A percentile compares a stretch with the other conserved stretches of the same genome.
These are phyloP conservation scores for Callithrix jacchus DNA, from an alignment of 2,113 vertebrate genomes.

Conservation along the genomic window DNA sequence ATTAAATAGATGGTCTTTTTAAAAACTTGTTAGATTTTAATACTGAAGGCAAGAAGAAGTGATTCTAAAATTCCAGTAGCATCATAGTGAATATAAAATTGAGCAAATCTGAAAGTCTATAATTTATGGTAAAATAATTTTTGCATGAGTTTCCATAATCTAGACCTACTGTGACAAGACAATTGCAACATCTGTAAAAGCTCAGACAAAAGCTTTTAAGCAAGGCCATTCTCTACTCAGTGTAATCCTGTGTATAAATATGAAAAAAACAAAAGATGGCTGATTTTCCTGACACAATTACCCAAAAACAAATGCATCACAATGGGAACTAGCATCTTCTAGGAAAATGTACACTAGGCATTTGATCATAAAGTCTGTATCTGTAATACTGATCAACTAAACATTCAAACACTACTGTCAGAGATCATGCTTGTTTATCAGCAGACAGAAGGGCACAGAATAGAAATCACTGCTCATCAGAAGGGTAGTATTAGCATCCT, in stretches of 20 bases:
- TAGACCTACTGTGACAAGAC: background rate
- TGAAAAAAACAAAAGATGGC: background rate
- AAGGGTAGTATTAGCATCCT: background rate
- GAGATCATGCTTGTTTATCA: background rate
- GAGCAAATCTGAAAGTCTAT: background rate
- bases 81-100: background rate
- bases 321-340: background rate
- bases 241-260: background rate
- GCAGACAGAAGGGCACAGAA: background rate
- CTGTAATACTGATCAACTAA: background rate
- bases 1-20: background rate
- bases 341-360: background rate
- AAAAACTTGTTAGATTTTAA: conserved; percentile 16
- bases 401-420: background rate
- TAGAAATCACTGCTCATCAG: background rate
- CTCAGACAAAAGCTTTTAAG: background rate
- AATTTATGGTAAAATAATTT: conserved; percentile 14
- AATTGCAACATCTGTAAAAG: background rate
- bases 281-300: background rate
- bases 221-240: background rate
- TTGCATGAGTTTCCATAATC: background rate
- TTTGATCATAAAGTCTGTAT: background rate
- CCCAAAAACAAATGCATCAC: background rate
- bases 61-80: conserved; percentile 15
- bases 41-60: background rate